Evolutionary conservation across 2,888 invertebrate species (phyloP), one percentile per base, ranked within the genome.

Genomic region (Euplexia lucipara): DNA sequence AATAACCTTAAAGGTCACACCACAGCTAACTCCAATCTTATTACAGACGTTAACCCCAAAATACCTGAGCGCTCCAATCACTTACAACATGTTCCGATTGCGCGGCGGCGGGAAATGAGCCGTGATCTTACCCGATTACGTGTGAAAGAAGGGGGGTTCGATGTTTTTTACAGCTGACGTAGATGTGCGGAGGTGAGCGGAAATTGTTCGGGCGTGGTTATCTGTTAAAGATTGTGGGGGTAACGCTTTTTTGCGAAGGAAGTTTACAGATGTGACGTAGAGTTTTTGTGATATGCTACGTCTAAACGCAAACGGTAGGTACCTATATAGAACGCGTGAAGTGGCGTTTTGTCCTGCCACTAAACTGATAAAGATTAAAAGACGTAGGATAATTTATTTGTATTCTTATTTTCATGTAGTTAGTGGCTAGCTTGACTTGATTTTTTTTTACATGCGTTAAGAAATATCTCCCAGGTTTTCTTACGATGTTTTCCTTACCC

Each of bases 71-170:
- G 57, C 34, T 44, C 48, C 73, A 77, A 73, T 77, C 77, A 70
- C 63, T 64, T 54, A 69, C 68, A 60, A 56, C 73, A 65, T 58
- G 60, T 64, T 60, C 62, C 30, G 66, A 74, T 77, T 60, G 26
- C 26, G 2, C 63, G 39, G 37, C 32, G 26, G 35, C 35, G 18
- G 74, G 74, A 78, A 78, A 78, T 81, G 78, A 78, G 66, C 75
- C 74, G 67, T 78, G 70, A 73, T 67, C 51, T 59, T 78, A 57
- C 81, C 45, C 70, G 70, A 78, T 80, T 80, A 64, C 80, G 64
- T 77, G 77, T 22, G 77, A 72, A 72, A 71, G 72, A 76, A 16
- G 42, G n/a, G 44, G 35, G 71, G 52, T 57, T 10, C 57, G 47
- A 18, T 71, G 57, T 71, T 57, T 70, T 58, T 71, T 57, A 63